Conservation (phyloP, 2,888 invertebrate species). For the Lampropteryx suffumata region DNA sequence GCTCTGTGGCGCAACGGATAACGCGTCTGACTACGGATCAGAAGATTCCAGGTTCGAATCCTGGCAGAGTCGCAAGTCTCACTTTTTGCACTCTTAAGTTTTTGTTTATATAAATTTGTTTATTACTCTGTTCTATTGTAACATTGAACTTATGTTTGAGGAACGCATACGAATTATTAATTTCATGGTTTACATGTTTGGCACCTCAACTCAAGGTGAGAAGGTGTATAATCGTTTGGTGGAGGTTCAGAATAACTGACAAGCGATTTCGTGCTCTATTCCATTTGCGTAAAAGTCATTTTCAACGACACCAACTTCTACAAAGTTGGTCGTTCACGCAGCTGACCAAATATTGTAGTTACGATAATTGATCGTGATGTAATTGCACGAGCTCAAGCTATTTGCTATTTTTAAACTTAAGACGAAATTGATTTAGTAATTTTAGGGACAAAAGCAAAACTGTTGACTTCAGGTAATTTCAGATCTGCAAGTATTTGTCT, state of each 20-base stretch:
- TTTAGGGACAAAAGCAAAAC: conserved; percentile 21
- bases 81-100: conserved; percentile 36
- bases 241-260: conserved; percentile 4
- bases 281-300: conserved; percentile 10
- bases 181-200: conserved; percentile 18
- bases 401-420: conserved; percentile 30
- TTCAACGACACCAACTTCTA: conserved; percentile 29
- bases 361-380: conserved; percentile 81
- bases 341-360: conserved; percentile 81
- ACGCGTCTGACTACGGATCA: conserved; percentile 89
- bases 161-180: conserved; percentile 52
- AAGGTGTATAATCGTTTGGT: conserved; percentile 50
- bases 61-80: conserved; percentile 80
- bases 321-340: conserved; percentile 62
- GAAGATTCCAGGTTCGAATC: conserved; percentile 86
- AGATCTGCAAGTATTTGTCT: too few species aligned
- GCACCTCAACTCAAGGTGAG: conserved; percentile 41
- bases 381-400: conserved; percentile 71
- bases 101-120: conserved; percentile 8
- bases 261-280: conserved; percentile 29
- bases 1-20: conserved; percentile 87
- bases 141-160: conserved; percentile 49
- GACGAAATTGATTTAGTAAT: not conserved
- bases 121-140: conserved; percentile 36
- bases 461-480: too few species aligned